A percentile compares a stretch with the other conserved stretches of the same genome.
Evolutionary conservation across 2,797 vertebrate species (phyloP).

Genomic region (Sebastes aleutianus): DNA sequence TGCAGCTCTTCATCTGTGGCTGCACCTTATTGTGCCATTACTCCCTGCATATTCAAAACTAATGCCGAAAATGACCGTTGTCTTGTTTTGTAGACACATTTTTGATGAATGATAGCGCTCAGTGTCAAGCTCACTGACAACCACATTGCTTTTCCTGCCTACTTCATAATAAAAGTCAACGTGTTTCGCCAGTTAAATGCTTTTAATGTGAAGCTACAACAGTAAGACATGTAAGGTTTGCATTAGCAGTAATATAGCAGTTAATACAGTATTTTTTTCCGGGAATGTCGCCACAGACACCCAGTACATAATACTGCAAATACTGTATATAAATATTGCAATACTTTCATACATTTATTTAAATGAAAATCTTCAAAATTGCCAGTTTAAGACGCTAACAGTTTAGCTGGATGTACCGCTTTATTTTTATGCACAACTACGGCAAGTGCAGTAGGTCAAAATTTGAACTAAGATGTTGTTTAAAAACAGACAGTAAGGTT

Average conservation of each 20-base stretch:
- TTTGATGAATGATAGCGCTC: too few relatives aligned
- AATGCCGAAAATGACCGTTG: not conserved
- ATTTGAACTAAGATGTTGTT: not conserved
- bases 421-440: not conserved
- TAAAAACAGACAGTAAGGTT: not conserved
- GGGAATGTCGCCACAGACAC: not conserved
- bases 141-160: not conserved
- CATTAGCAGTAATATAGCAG: not conserved
- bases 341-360: not conserved
- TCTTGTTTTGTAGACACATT: not conserved
- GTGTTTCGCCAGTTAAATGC: not conserved
- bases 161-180: not conserved
- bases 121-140: too few relatives aligned
- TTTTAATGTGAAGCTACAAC: not conserved
- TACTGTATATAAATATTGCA: not conserved
- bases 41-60: not conserved
- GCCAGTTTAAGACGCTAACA: not conserved
- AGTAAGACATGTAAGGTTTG: not conserved
- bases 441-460: not conserved
- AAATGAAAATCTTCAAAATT: not conserved
- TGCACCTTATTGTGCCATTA: too few relatives aligned
- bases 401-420: not conserved
- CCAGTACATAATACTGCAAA: not conserved
- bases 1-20: not conserved
- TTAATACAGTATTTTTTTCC: not conserved